These are phyloP conservation scores for Thereva nobilitata DNA, from an alignment of 2,888 invertebrate genomes.

Conservation along the genomic window DNA sequence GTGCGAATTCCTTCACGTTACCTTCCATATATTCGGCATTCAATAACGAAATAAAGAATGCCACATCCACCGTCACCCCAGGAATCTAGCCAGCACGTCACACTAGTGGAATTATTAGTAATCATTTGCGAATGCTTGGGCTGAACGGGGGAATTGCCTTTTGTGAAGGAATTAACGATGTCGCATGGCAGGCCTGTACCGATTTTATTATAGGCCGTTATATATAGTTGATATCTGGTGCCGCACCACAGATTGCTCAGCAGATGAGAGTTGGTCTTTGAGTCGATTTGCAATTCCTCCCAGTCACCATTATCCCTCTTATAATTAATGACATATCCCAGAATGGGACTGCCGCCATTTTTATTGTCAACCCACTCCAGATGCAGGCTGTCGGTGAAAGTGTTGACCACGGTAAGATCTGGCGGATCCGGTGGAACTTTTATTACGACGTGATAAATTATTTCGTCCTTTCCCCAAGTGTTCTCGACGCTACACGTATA, in stretches of 20 bases:
- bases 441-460: constrained; percentile 70
- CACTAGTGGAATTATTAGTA: constrained; percentile 83
- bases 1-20: constrained; percentile 27
- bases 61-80: constrained; percentile 91
- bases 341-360: constrained; percentile 78
- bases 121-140: constrained; percentile 80
- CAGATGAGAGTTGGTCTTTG: constrained; percentile 77
- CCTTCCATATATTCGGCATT: constrained; percentile 67
- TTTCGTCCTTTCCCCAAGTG: constrained; percentile 79
- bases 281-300: constrained; percentile 86
- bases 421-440: constrained; percentile 87
- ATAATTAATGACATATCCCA: constrained; percentile 88
- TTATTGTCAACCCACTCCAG: constrained; percentile 81
- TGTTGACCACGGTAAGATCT: constrained; percentile 75
- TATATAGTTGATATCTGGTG: constrained; percentile 83
- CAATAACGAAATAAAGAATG: constrained; percentile 82
- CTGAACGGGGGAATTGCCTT: constrained; percentile 78
- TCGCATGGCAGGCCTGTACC: constrained; percentile 88
- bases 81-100: constrained; percentile 82
- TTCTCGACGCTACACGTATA: constrained; percentile 89
- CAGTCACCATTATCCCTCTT: constrained; percentile 88
- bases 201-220: constrained; percentile 88
- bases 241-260: constrained; percentile 85
- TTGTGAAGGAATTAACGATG: constrained; percentile 82
- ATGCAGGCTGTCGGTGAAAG: constrained; percentile 81